Evolutionary conservation across 2,888 invertebrate genomes (phyloP).

Genomic region (Prostheceraeus crozeri): DNA sequence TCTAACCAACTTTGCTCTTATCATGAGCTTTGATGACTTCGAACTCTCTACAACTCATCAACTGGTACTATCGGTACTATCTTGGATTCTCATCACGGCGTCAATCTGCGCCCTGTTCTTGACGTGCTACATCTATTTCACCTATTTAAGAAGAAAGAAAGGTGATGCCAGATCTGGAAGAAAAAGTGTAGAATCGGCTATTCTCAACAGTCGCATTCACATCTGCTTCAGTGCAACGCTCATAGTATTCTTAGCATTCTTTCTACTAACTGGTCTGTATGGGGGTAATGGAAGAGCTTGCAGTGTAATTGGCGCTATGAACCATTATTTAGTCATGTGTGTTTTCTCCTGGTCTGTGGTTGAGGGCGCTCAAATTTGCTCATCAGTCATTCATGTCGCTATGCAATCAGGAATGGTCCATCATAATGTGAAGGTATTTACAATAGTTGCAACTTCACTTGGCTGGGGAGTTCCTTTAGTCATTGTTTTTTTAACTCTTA

Average conservation of each 20-base stretch:
- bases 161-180: constrained; percentile 5
- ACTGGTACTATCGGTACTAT: not conserved
- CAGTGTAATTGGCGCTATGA: not conserved
- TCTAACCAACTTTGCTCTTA: constrained; percentile 21
- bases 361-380: not conserved
- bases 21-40: not conserved
- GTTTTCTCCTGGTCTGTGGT: constrained; percentile 11
- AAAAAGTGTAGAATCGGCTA: too few relatives aligned
- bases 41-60: not conserved
- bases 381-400: not conserved
- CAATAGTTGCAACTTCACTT: not conserved
- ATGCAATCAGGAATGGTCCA: not conserved
- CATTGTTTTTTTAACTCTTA: not conserved
- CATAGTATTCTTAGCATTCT: not conserved
- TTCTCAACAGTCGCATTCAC: not conserved
- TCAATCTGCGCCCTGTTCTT: not conserved
- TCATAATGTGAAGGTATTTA: not conserved
- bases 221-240: constrained; percentile 18
- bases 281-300: not conserved
- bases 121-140: not conserved
- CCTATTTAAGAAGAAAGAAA: not conserved
- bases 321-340: constrained; percentile 9
- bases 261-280: not conserved
- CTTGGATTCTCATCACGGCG: not conserved
- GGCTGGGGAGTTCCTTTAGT: constrained; percentile 8